Percentiles rank a stretch among this genome's conserved stretches.
Conservation (phyloP, 2,888 invertebrate species). For the Diplolepis rosae region DNA sequence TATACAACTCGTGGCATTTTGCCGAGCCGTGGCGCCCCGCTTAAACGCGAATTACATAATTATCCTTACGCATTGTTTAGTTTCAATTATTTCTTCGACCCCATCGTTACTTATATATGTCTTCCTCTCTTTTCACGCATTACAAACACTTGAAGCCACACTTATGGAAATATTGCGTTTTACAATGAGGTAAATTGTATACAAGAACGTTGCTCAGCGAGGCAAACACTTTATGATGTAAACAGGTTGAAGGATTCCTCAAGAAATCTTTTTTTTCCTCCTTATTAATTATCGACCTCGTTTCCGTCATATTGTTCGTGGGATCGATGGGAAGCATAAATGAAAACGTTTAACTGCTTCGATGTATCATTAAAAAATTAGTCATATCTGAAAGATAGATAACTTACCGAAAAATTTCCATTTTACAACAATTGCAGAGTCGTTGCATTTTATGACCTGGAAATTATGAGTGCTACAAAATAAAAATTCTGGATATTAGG, state of each 20-base stretch:
- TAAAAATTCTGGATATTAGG: too few species aligned
- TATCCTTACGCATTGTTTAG: conserved; percentile 63
- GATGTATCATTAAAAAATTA: too few species aligned
- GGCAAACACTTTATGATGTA: conserved; percentile 25
- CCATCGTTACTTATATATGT: conserved; percentile 64
- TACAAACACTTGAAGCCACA: conserved; percentile 53
- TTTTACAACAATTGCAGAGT: too few species aligned
- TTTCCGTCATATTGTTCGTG: conserved; percentile 11
- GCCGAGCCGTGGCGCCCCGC: conserved; percentile 44
- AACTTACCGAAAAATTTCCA: too few species aligned
- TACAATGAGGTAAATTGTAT: conserved; percentile 36
- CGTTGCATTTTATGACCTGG: too few species aligned
- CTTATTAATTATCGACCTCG: conserved; percentile 9
- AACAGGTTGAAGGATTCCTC: neutral
- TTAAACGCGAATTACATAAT: conserved; percentile 66
- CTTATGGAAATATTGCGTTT: conserved; percentile 50
- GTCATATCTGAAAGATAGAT: too few species aligned
- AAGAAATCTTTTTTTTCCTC: neutral
- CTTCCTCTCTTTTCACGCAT: conserved; percentile 59
- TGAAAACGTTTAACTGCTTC: conserved; percentile 6
- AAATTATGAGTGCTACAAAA: too few species aligned
- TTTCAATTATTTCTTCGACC: conserved; percentile 55
- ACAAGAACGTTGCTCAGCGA: neutral
- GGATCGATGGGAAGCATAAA: neutral
- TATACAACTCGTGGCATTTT: conserved; percentile 10